Evolutionary conservation across 2,888 invertebrate species (phyloP), one percentile per base, ranked within the genome.

Genomic region (Pseudococcus longispinus): DNA sequence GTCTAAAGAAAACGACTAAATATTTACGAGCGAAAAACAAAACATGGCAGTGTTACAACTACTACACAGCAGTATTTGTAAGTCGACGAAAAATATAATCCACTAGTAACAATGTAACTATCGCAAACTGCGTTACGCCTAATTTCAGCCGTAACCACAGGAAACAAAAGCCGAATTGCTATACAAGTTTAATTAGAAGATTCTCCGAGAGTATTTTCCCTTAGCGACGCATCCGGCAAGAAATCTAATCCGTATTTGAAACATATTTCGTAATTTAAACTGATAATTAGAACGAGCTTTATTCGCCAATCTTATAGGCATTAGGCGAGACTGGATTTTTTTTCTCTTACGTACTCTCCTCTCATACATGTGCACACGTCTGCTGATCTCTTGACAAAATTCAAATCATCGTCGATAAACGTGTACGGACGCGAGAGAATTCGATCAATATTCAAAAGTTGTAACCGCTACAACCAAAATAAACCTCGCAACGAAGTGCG

Each of bases 141-240:
- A 74, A 74, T 74, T 74, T 74, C 74, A 74, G 37, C 74, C 18
- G 37, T 32, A 74, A 74, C 74, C 74, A 37, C 74, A 74, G 74
- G 74, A 74, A 74, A 74, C 74, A 74, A 74, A 74, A 74, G 74
- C 32, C 74, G 37, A 74, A 74, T 74, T 74, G 29, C 74, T 74
- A 65, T 65, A 74, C 74, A 74, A 74, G 32, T 74, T 74, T 74
- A 74, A 74, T 74, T 74, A 74, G 74, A 74, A 74, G 74, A 74
- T 74, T 74, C 37, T 74, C 8, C 65, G 65, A 65, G 65, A 65
- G 65, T 65, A 37, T 74, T 74, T 74, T 37, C 74, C 74, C 74
- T 26, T 37, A 37, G 74, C 74, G 74, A 74, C 29, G 74, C 74
- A 74, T 74, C 74, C 32, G 32, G 74, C 37, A n/a, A 37, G 74